Conservation (phyloP, 1,140 invertebrate species). For the Yoshiicerus persimilis region DNA sequence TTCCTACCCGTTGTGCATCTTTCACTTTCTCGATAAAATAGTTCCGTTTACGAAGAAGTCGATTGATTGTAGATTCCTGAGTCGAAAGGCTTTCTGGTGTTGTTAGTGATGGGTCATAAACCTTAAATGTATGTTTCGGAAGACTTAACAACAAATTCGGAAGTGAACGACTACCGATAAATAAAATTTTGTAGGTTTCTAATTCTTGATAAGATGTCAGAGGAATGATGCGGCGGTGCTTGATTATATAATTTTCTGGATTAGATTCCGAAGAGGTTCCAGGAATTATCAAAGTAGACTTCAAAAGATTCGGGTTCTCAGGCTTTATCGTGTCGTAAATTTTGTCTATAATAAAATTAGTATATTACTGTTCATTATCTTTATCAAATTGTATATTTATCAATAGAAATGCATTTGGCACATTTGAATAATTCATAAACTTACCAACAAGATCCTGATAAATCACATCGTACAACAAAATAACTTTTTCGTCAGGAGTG, state of each 20-base stretch:
- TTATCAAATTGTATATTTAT: neutral
- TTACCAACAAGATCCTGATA: constrained; percentile 55
- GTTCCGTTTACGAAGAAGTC: constrained; percentile 70
- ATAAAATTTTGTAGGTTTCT: constrained; percentile 59
- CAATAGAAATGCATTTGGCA: neutral
- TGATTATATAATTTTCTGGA: constrained; percentile 29
- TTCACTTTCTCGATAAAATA: constrained; percentile 85
- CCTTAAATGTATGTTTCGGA: constrained; percentile 54
- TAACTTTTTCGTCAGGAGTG: constrained; percentile 57
- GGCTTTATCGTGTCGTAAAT: neutral
- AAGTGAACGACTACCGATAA: constrained; percentile 60
- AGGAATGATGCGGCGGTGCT: constrained; percentile 42
- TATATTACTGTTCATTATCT: neutral
- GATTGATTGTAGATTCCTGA: constrained; percentile 48
- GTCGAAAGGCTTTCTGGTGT: constrained; percentile 49
- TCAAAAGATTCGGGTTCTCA: neutral
- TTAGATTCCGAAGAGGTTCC: neutral
- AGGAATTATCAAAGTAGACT: constrained; percentile 22
- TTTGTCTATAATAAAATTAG: neutral
- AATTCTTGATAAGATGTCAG: constrained; percentile 49
- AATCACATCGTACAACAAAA: constrained; percentile 70
- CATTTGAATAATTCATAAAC: neutral
- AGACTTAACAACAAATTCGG: constrained; percentile 60
- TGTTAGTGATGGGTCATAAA: constrained; percentile 53
- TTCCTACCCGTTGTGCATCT: constrained; percentile 81